Evolutionary conservation across 1,140 invertebrate genomes (phyloP).

Genomic region (Drosophila oshimai): DNA sequence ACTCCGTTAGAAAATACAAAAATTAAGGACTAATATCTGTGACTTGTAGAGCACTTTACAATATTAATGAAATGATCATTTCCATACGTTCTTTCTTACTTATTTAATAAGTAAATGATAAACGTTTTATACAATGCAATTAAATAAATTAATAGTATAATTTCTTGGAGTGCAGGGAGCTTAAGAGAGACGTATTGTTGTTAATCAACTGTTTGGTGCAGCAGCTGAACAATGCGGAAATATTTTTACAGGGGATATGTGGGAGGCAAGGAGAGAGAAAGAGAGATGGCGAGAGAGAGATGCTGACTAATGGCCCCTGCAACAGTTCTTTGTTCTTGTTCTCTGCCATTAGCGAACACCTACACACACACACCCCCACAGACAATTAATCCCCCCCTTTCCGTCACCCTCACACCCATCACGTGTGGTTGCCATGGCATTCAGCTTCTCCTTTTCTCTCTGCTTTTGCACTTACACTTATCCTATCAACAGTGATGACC

Average conservation of each 20-base stretch:
- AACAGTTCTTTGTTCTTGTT: conserved; percentile 46
- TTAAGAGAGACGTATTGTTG: conserved; percentile 5
- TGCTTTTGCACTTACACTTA: conserved; percentile 7
- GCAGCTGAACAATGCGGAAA: conserved; percentile 37
- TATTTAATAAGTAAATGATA: too few species aligned
- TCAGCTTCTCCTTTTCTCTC: background rate
- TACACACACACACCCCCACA: conserved; percentile 1
- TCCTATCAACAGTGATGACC: background rate
- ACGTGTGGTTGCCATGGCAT: conserved; percentile 9
- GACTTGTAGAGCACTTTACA: too few species aligned
- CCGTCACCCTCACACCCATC: background rate
- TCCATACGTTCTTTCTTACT: too few species aligned
- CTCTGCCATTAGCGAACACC: conserved; percentile 30
- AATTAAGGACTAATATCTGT: too few species aligned
- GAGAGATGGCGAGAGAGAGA: background rate
- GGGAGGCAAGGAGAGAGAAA: background rate
- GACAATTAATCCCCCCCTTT: conserved; percentile 8
- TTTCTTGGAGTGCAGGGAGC: background rate
- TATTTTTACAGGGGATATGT: conserved; percentile 10
- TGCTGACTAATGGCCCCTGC: conserved; percentile 38
- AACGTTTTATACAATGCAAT: too few species aligned
- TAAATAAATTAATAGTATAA: background rate
- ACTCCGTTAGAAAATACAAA: too few species aligned
- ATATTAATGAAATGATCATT: too few species aligned
- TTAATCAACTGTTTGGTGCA: conserved; percentile 34